A percentile compares a stretch with the other conserved stretches of the same genome.
Evolutionary conservation across 92 coral and sea anemone species (phyloP).

Genomic region (Blastomussa wellsi): DNA sequence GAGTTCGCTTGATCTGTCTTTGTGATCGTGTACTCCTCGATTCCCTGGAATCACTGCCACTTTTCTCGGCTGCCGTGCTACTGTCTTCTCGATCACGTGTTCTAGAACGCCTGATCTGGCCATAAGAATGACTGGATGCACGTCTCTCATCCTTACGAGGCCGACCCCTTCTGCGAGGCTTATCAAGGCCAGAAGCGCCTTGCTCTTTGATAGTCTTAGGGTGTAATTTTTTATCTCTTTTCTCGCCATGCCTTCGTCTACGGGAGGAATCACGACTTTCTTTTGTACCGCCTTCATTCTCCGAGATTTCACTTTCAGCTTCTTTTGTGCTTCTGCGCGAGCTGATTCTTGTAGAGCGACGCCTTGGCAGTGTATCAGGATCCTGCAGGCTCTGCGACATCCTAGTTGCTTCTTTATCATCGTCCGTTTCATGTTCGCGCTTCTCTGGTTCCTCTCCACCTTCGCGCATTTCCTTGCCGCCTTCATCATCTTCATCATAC

Average conservation of each 20-base stretch:
- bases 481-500: conserved; percentile 28
- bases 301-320: conserved; percentile 55
- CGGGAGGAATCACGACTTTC: conserved; percentile 7
- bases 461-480: conserved; percentile 18
- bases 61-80: conserved; percentile 14
- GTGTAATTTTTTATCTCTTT: background rate
- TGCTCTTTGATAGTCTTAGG: conserved; percentile 20
- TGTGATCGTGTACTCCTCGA: conserved; percentile 72
- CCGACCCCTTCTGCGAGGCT: conserved; percentile 77
- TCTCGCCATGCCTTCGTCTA: conserved; percentile 23
- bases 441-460: background rate
- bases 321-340: conserved; percentile 68
- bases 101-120: conserved; percentile 30
- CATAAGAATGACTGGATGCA: background rate
- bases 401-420: conserved; percentile 8
- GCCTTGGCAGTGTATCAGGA: conserved; percentile 19
- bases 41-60: conserved; percentile 45
- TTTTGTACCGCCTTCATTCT: conserved; percentile 27
- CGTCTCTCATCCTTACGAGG: conserved; percentile 68
- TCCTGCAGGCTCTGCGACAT: conserved; percentile 19
- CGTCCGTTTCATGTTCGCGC: background rate
- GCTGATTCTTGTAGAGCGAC: conserved; percentile 67
- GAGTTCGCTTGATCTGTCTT: conserved; percentile 77
- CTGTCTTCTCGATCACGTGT: conserved; percentile 32
- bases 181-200: conserved; percentile 17